These are phyloP conservation scores for Thoracochromis brauschi DNA, from an alignment of 2,113 vertebrate genomes.

Conservation along the genomic window DNA sequence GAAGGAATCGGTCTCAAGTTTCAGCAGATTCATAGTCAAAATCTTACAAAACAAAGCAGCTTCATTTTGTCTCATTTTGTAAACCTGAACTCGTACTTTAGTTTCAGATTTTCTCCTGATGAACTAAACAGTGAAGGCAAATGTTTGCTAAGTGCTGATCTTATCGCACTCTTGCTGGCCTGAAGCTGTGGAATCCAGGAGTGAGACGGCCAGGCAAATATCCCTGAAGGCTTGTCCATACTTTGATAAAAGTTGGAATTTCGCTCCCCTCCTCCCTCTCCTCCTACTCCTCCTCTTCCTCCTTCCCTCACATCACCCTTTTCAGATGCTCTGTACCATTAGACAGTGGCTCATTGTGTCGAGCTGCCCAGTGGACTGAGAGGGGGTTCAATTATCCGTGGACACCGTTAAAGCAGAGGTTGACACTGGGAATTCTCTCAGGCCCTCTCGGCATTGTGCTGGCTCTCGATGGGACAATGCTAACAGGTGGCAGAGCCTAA, in stretches of 20 bases:
- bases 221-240: constrained; percentile 11
- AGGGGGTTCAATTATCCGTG: neutral
- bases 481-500: constrained; percentile 19
- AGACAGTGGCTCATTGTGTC: constrained; percentile 63
- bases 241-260: constrained; percentile 62
- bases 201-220: constrained; percentile 1
- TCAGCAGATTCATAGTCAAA: neutral
- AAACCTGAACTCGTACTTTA: neutral
- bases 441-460: constrained; percentile 20
- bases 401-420: neutral
- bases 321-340: constrained; percentile 5
- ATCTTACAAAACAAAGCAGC: neutral
- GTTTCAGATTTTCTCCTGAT: neutral
- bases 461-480: neutral
- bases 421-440: constrained; percentile 37
- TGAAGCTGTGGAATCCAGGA: constrained; percentile 19
- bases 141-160: constrained; percentile 22
- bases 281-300: neutral
- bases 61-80: neutral
- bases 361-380: constrained; percentile 1
- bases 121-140: neutral
- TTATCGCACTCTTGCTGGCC: constrained; percentile 5
- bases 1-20: neutral
- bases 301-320: neutral
- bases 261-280: neutral